A percentile compares a stretch with the other conserved stretches of the same genome.
phyloP scores from a whole-genome alignment of 2,888 invertebrate species.

The Eilema sororculum region DNA sequence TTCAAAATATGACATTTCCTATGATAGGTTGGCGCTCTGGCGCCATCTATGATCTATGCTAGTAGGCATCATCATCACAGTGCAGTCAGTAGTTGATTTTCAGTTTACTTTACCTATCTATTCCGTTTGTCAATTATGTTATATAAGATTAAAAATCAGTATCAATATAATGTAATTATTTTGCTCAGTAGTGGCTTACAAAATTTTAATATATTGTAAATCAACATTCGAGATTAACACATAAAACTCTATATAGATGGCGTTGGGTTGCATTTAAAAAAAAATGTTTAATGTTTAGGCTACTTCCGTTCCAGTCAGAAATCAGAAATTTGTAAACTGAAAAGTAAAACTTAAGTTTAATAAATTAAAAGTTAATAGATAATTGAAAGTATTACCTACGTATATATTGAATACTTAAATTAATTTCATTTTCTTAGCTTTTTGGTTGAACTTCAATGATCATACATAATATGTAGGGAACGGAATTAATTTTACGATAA shows the following conservation, averaged over 20 bases:
- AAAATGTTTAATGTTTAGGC: neutral
- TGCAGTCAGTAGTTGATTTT: conserved; percentile 17
- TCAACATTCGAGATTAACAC: neutral
- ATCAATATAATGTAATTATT: conserved; percentile 9
- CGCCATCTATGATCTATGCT: conserved; percentile 27
- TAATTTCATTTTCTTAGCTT: neutral
- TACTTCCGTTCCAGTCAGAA: no score
- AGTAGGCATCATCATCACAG: no score
- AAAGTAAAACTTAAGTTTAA: neutral
- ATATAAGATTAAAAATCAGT: neutral
- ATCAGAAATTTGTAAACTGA: neutral
- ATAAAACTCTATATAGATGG: conserved; percentile 6
- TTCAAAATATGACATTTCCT: conserved; percentile 36
- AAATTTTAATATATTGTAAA: neutral
- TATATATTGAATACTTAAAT: conserved; percentile 1
- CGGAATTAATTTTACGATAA: conserved; percentile 10
- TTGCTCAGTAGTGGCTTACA: conserved; percentile 15
- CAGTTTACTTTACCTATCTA: neutral
- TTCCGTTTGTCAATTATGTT: neutral
- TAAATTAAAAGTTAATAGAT: neutral
- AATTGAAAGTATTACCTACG: neutral
- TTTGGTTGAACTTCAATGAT: neutral
- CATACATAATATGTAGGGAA: neutral
- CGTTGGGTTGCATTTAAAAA: neutral
- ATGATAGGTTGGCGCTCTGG: neutral